Evolutionary conservation across 1,140 invertebrate genomes (phyloP).

Genomic region (Calliopsis andreniformis): DNA sequence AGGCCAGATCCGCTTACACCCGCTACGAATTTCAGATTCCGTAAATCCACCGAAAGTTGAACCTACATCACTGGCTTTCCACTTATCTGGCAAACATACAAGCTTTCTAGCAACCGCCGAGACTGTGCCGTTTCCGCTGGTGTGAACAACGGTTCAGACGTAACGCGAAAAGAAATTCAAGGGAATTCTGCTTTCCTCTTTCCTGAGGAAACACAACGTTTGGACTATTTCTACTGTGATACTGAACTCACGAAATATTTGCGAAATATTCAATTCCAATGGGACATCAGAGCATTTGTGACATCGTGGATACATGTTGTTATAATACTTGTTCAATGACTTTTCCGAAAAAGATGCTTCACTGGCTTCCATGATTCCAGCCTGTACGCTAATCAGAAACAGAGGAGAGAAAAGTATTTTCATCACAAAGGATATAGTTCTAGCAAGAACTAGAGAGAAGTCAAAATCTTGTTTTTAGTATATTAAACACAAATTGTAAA

Average conservation of each 20-base stretch:
- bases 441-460: too few relatives aligned
- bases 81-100: slow-evolving; percentile 53
- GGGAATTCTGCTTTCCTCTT: slow-evolving; percentile 43
- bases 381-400: too few relatives aligned
- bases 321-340: too few relatives aligned
- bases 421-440: too few relatives aligned
- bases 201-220: neutral
- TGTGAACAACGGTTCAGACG: slow-evolving; percentile 50
- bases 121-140: slow-evolving; percentile 46
- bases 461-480: too few relatives aligned
- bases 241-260: slow-evolving; percentile 10
- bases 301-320: too few relatives aligned
- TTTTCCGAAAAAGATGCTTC: too few relatives aligned
- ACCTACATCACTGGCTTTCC: slow-evolving; percentile 59
- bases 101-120: slow-evolving; percentile 19
- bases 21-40: slow-evolving; percentile 62
- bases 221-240: neutral
- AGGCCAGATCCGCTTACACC: slow-evolving; percentile 64
- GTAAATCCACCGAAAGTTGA: slow-evolving; percentile 64
- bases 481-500: too few relatives aligned
- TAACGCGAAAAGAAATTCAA: slow-evolving; percentile 49
- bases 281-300: too few relatives aligned
- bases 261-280: neutral
- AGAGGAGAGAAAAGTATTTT: too few relatives aligned
- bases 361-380: too few relatives aligned